A percentile compares a stretch with the other conserved stretches of the same genome.
phyloP scores from a whole-genome alignment of 2,113 vertebrate genomes.

The Penelope pileata region DNA sequence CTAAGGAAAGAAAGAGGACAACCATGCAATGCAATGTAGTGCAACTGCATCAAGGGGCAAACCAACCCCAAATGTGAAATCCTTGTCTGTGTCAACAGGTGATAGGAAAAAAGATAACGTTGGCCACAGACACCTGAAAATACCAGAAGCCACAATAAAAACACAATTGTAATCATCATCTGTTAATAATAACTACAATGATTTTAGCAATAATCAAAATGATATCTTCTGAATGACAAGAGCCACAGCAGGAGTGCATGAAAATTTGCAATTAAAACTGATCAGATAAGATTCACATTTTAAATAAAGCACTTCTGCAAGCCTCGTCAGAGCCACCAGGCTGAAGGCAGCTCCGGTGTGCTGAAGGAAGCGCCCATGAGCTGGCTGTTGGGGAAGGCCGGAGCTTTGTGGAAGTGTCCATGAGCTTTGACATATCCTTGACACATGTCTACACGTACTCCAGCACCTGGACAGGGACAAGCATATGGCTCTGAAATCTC shows the following conservation, averaged over 20 bases:
- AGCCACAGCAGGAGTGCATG: neutral
- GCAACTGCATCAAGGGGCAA: neutral
- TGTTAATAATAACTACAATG: neutral
- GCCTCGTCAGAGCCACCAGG: neutral
- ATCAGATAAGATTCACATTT: neutral
- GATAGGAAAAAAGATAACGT: neutral
- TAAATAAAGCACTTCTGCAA: neutral
- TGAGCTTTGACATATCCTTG: conserved; percentile 62
- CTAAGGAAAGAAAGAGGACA: neutral
- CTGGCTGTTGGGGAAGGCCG: neutral
- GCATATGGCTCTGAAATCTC: conserved; percentile 50
- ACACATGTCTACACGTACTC: conserved; percentile 63
- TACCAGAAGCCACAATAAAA: neutral
- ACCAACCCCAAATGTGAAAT: neutral
- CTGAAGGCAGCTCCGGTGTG: neutral
- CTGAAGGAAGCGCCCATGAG: neutral
- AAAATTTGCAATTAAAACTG: neutral
- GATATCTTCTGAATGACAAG: neutral
- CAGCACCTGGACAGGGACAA: conserved; percentile 52
- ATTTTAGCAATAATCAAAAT: neutral
- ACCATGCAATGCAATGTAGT: neutral
- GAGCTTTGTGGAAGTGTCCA: conserved; percentile 6
- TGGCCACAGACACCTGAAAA: neutral
- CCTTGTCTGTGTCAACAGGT: neutral
- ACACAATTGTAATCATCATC: neutral